A percentile compares a stretch with the other conserved stretches of the same genome.
Evolutionary conservation across 2,797 vertebrate species (phyloP).

Genomic region (Sebastes vulpes): DNA sequence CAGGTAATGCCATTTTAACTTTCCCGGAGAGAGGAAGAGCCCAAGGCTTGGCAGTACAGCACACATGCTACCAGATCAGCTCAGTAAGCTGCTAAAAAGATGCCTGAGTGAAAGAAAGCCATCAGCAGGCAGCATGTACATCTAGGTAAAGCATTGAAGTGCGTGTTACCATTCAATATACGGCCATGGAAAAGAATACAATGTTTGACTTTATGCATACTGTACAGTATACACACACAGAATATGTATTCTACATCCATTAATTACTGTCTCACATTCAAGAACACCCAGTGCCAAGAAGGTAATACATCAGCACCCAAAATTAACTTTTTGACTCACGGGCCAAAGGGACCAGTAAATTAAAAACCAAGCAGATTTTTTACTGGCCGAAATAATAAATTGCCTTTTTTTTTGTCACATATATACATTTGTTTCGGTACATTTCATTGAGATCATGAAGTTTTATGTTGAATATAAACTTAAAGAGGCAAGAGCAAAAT

Average conservation of each 20-base stretch:
- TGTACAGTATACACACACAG: not conserved
- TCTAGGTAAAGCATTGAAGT: not conserved
- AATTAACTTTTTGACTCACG: too few species aligned
- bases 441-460: too few species aligned
- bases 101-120: slow-evolving; percentile 9
- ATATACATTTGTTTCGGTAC: too few species aligned
- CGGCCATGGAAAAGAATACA: not conserved
- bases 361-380: too few species aligned
- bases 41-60: slow-evolving; percentile 44
- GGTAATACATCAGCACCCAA: too few species aligned
- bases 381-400: too few species aligned
- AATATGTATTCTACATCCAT: not conserved
- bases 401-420: too few species aligned
- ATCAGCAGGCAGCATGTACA: not conserved
- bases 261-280: not conserved
- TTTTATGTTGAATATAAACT: too few species aligned
- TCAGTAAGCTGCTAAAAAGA: slow-evolving; percentile 37
- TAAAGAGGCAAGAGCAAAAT: too few species aligned
- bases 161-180: not conserved
- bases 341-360: too few species aligned
- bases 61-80: slow-evolving; percentile 2
- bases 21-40: slow-evolving; percentile 55
- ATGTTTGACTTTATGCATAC: not conserved
- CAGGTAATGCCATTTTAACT: slow-evolving; percentile 68
- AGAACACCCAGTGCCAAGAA: not conserved